Percentiles rank a stretch among this genome's conserved stretches.
phyloP scores from a whole-genome alignment of 2,113 vertebrate genomes.

The Phycodurus eques region DNA sequence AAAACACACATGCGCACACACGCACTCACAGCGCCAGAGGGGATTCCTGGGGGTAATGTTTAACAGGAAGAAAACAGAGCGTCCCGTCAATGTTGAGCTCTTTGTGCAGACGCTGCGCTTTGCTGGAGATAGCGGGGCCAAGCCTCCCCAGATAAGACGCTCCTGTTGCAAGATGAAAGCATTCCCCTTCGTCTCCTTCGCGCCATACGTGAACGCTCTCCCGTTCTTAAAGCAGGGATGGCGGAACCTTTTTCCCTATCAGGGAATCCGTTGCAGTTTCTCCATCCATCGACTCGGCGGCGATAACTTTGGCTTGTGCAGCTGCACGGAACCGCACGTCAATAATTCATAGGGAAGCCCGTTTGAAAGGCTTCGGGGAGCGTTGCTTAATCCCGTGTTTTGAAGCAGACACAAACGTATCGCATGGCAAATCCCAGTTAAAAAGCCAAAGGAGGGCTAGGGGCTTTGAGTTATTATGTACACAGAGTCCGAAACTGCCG shows the following conservation, averaged over 20 bases:
- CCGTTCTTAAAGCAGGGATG: background rate
- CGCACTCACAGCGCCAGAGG: constrained; percentile 19
- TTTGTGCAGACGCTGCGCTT: constrained; percentile 56
- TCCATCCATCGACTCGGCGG: constrained; percentile 8
- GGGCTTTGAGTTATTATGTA: background rate
- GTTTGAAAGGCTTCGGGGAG: constrained; percentile 2
- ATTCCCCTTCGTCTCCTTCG: constrained; percentile 31
- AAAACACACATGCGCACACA: constrained; percentile 3
- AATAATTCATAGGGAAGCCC: constrained; percentile 11
- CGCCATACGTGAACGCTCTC: background rate
- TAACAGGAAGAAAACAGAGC: constrained; percentile 55
- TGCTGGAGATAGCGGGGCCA: constrained; percentile 57
- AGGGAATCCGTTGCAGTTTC: constrained; percentile 10
- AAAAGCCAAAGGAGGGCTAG: background rate
- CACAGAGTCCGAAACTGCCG: background rate
- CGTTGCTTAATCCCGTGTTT: background rate
- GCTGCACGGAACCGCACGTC: constrained; percentile 29
- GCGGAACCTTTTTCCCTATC: background rate
- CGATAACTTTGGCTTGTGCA: constrained; percentile 36
- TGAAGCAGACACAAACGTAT: background rate
- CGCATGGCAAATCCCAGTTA: background rate
- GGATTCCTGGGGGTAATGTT: constrained; percentile 69
- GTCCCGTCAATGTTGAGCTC: constrained; percentile 52
- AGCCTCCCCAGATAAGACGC: constrained; percentile 57
- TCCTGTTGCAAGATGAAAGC: constrained; percentile 63